Base-by-base conservation (phyloP, 2,797 vertebrate genomes). In the Centroberyx gerrardi region DNA sequence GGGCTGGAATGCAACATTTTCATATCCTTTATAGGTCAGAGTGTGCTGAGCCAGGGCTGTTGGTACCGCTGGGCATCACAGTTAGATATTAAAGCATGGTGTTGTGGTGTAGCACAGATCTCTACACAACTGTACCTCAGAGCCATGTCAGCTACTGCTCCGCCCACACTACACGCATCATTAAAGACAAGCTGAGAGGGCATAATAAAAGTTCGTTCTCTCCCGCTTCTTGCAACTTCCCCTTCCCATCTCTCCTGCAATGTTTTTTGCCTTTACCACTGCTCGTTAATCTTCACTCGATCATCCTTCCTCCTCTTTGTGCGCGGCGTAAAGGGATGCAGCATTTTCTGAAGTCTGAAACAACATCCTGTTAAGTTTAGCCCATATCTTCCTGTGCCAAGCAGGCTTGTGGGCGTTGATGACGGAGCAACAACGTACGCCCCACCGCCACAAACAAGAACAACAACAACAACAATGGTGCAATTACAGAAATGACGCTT, bases 401-500 rank as follows among this genome's bases (percentile, higher is more conserved):
- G 81, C 51, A 46, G 81, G 62, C 85, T 85, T 15, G 70, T 17
- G 65, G 88, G 76, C 59, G 40, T 12, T 0, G 63, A 81, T 80
- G 87, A 85, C 53, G 63, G 73, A 82, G 84, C 62, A 83, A 90
- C 78, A 87, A 81, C 14, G 69, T 60, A 67, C 36, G 31, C 72
- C 38, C 62, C 74, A 49, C 72, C 49, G 82, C 81, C 42, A 14
- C 76, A 80, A 92, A 92, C 86, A 86, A 84, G 78, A 44, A 66
- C 54, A 77, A 88, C 89, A 87, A 84, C 85, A 86, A 86, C 83
- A 92, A 88, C 86, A 52, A 86, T 84, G 86, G 62, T 68, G 85
- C 95, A 96, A 96, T 95, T 94, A 95, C 93, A 94, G 95, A 95
- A 85, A 90, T 68, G 86, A 87, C 86, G 90, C 90, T 92, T 90